A percentile compares a stretch with the other conserved stretches of the same genome.
Evolutionary conservation across 2,888 invertebrate genomes (phyloP).

Genomic region (Drosophila eohydei): DNA sequence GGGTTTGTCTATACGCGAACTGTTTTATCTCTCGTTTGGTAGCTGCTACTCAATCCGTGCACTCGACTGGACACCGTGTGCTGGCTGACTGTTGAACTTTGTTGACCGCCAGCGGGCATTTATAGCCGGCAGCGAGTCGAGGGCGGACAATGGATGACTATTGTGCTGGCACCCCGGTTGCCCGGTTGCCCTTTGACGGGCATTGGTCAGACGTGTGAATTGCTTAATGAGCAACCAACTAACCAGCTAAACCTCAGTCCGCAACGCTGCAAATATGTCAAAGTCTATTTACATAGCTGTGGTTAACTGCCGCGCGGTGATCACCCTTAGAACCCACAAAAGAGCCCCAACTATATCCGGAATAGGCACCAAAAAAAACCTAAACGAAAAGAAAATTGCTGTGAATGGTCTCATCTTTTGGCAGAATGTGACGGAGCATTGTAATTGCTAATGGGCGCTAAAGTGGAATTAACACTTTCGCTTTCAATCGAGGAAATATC

Average conservation of each 20-base stretch:
- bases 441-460: constrained; percentile 51
- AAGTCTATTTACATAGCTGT: constrained; percentile 52
- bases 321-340: constrained; percentile 24
- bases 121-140: constrained; percentile 53
- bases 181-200: constrained; percentile 20
- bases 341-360: constrained; percentile 15
- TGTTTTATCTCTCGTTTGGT: neutral
- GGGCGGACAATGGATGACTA: constrained; percentile 58
- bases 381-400: neutral
- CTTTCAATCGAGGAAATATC: constrained; percentile 26
- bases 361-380: constrained; percentile 2
- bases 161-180: constrained; percentile 53
- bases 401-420: constrained; percentile 21
- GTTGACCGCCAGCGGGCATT: constrained; percentile 53
- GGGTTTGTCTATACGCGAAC: constrained; percentile 6
- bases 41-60: constrained; percentile 13
- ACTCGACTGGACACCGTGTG: constrained; percentile 37
- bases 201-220: constrained; percentile 63
- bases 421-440: constrained; percentile 31
- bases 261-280: constrained; percentile 48
- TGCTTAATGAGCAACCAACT: constrained; percentile 49
- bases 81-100: constrained; percentile 67
- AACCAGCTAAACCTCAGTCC: constrained; percentile 17
- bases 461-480: constrained; percentile 76
- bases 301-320: constrained; percentile 16